Base-by-base conservation (phyloP, 2,113 vertebrate species). In the Aix galericulata region DNA sequence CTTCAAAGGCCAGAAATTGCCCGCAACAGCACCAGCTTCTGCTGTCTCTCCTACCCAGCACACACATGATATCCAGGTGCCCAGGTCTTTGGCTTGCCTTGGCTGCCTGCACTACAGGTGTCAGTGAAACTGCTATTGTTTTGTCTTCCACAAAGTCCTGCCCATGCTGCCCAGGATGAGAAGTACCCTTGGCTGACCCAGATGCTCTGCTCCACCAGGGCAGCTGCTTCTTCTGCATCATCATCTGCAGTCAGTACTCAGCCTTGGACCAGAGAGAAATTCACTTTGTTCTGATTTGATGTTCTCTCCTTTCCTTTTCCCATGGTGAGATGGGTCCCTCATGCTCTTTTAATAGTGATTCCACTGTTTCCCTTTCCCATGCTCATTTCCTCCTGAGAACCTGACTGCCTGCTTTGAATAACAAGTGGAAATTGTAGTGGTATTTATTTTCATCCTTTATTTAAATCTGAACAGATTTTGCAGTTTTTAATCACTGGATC, bases 41-140 rank as follows among this genome's bases (percentile, higher is more conserved):
- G 60, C 42, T 60, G 23, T 15, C 25, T 67, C 75, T 86, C 34
- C 72, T 17, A 13, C 31, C 25, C 17, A 7, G 53, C 2, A 56
- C 60, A 48, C 31, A 16, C 18, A 0, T 1, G 26, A 26, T 3
- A 38, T 3, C 8, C 11, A 67, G 14, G 60, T 8, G 77, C 0
- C 1, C 60, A 63, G 64, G 63, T 48, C 55, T 90, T 48, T 48
- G 13, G 4, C 50, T 82, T 25, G 29, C 44, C 62, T n/a, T 2
- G 2, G 59, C 12, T 67, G 71, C 73, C 64, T 73, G 56, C 53
- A 68, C 56, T 1, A 8, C 0, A 0, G 0, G 2, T 9, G 42
- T 53, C 64, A 92, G 22, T 82, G 85, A 58, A n/a, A 38, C 52
- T 64, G 1, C 4, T 0, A 32, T 4, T 27, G 3, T 13, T 64